Percentiles rank a stretch among this genome's conserved stretches.
Evolutionary conservation across 2,113 vertebrate genomes (phyloP).

Genomic region (Tympanuchus pallidicinctus): DNA sequence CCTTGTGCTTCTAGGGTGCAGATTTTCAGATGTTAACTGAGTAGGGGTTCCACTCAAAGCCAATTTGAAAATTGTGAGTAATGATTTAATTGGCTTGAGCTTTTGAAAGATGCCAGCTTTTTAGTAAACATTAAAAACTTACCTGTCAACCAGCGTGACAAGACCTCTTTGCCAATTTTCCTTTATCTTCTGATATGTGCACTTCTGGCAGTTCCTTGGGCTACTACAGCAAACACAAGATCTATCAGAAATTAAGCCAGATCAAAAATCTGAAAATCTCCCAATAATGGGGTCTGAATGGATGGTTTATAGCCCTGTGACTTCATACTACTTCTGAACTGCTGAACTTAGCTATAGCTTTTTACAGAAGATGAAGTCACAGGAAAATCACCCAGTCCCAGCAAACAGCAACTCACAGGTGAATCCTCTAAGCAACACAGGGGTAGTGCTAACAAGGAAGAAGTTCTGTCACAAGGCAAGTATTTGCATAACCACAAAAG

Average conservation of each 20-base stretch:
- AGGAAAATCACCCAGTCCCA: background rate
- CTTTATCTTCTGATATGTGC: rapidly evolving
- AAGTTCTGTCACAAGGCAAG: background rate
- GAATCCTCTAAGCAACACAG: background rate
- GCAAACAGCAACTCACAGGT: background rate
- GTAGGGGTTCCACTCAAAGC: background rate
- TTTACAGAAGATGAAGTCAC: background rate
- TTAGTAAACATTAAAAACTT: background rate
- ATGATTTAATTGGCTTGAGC: background rate
- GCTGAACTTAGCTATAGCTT: background rate
- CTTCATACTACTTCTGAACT: background rate
- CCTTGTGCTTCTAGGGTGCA: background rate
- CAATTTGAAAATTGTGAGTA: background rate
- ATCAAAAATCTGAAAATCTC: background rate
- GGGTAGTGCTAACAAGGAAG: background rate
- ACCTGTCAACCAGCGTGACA: background rate
- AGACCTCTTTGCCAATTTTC: background rate
- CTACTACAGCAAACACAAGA: background rate
- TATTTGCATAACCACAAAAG: background rate
- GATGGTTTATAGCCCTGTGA: background rate
- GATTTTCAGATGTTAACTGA: background rate
- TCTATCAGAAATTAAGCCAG: background rate
- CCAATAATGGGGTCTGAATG: background rate
- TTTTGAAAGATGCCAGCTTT: conserved; percentile 2
- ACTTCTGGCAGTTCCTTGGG: background rate